Percentiles rank a stretch among this genome's conserved stretches.
These are phyloP conservation scores for Eptatretus burgeri DNA, from an alignment of 2,113 vertebrate species.

Conservation along the genomic window DNA sequence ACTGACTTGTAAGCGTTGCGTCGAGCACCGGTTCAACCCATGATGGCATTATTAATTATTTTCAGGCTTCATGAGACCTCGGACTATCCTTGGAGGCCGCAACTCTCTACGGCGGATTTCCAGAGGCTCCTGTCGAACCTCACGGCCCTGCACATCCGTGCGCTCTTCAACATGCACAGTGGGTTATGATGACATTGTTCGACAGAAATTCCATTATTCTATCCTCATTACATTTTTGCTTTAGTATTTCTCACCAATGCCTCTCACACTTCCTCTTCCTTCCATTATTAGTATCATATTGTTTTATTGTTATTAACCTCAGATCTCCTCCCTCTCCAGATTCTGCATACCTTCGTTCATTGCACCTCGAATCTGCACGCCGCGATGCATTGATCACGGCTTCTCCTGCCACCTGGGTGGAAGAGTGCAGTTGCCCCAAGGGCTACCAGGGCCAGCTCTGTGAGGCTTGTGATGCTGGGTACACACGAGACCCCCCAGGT, in stretches of 20 bases:
- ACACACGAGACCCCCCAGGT: constrained; percentile 28
- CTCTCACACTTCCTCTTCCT: no score
- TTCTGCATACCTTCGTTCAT: constrained; percentile 46
- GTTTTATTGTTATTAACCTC: no score
- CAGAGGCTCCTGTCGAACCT: constrained; percentile 77
- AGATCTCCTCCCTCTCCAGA: constrained; percentile 16
- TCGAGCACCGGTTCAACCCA: no score
- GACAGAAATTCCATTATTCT: no score
- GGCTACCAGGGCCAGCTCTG: constrained; percentile 76
- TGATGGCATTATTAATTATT: background rate
- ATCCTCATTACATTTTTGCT: no score
- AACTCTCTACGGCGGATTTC: constrained; percentile 41
- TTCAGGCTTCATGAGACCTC: constrained; percentile 51
- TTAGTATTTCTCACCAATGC: no score
- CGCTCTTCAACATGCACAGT: constrained; percentile 76
- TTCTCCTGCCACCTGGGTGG: constrained; percentile 43
- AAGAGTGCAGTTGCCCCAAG: constrained; percentile 48
- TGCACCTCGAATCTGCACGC: no score
- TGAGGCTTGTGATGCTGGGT: constrained; percentile 41
- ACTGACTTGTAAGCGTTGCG: no score
- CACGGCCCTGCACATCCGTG: constrained; percentile 66
- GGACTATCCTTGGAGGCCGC: constrained; percentile 66
- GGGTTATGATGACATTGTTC: constrained; percentile 11
- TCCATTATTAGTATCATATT: no score
- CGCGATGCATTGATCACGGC: no score